phyloP scores from a whole-genome alignment of 2,888 invertebrate genomes.

The Neria commutata region DNA sequence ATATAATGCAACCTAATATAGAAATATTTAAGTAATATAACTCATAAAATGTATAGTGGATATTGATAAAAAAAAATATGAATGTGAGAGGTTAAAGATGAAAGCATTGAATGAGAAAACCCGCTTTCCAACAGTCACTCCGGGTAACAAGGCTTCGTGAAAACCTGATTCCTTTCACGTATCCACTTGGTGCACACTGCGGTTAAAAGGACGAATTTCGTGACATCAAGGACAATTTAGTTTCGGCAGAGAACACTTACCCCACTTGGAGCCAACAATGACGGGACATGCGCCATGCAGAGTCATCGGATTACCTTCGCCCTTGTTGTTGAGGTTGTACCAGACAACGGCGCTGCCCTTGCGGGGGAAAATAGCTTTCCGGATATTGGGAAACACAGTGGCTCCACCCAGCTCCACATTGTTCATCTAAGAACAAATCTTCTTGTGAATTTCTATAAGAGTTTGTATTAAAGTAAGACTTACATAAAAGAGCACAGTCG shows the following conservation, averaged over 20 bases:
- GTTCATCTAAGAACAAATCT: conserved; percentile 87
- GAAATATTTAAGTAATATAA: too few species aligned
- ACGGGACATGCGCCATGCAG: conserved; percentile 56
- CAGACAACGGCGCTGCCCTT: conserved; percentile 66
- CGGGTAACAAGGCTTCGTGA: conserved; percentile 65
- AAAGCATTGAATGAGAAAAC: too few species aligned
- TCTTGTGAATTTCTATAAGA: too few species aligned
- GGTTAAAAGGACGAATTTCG: conserved; percentile 7
- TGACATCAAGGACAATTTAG: conserved; percentile 25
- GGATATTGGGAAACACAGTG: conserved; percentile 91
- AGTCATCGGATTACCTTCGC: conserved; percentile 39
- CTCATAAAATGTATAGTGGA: too few species aligned
- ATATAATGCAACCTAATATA: too few species aligned
- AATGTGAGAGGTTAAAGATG: too few species aligned
- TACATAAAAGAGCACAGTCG: conserved; percentile 94
- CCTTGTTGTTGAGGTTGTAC: conserved; percentile 49
- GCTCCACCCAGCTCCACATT: conserved; percentile 97
- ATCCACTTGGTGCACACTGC: conserved; percentile 87
- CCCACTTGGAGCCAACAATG: conserved; percentile 56
- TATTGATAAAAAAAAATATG: too few species aligned
- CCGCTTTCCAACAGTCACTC: neutral
- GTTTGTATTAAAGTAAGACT: too few species aligned
- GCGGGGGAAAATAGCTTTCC: conserved; percentile 82
- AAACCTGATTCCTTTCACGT: conserved; percentile 83
- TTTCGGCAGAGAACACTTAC: conserved; percentile 31